Evolutionary conservation across 2,888 invertebrate species (phyloP).

Genomic region (Nephrotoma flavescens): DNA sequence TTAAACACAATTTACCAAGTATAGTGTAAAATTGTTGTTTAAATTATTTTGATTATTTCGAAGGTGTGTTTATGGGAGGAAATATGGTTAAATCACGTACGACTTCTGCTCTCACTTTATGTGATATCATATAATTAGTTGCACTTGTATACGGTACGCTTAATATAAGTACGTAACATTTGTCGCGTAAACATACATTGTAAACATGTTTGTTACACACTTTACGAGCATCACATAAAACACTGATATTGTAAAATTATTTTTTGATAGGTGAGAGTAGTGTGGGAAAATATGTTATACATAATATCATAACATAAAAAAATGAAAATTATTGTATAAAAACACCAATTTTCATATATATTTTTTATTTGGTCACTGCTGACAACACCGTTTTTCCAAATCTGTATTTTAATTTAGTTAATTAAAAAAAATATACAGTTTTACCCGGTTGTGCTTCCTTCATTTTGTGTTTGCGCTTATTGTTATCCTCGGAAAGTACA

Average conservation of each 20-base stretch:
- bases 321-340: neutral
- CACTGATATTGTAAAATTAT: neutral
- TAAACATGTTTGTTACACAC: no score
- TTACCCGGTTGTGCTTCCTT: neutral
- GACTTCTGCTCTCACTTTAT: no score
- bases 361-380: neutral
- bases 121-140: no score
- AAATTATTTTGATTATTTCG: neutral
- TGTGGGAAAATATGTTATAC: neutral
- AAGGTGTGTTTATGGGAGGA: neutral
- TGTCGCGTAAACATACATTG: no score
- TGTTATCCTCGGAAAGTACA: neutral
- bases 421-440: neutral
- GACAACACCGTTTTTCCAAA: neutral
- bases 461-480: neutral
- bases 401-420: neutral
- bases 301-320: neutral
- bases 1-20: neutral
- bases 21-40: neutral
- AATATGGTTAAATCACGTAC: neutral
- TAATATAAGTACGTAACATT: no score
- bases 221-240: neutral
- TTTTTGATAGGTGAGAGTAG: neutral
- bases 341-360: neutral
- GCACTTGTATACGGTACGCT: no score